These are phyloP conservation scores for Congeria kusceri DNA, from an alignment of 2,888 invertebrate genomes.

Conservation along the genomic window DNA sequence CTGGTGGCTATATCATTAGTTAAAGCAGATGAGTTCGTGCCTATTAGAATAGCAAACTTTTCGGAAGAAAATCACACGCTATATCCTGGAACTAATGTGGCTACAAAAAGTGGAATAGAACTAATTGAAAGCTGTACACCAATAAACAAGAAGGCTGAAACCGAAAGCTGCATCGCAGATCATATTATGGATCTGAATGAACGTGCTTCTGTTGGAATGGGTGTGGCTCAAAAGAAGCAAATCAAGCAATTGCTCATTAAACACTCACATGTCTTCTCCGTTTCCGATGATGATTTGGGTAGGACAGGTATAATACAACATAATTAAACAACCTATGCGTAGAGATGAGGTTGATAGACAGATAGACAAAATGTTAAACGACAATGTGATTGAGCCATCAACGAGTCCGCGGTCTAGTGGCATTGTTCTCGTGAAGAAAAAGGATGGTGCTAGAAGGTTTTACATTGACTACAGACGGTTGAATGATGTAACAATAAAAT, in stretches of 20 bases:
- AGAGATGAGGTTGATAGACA: conserved; percentile 40
- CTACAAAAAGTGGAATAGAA: conserved; percentile 11
- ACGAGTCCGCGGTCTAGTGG: conserved; percentile 41
- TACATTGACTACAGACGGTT: conserved; percentile 43
- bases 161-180: no score
- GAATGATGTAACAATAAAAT: conserved; percentile 35
- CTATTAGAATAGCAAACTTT: conserved; percentile 54
- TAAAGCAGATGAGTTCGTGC: conserved; percentile 24
- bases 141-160: neutral
- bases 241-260: conserved; percentile 4
- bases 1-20: conserved; percentile 52
- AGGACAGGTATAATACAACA: conserved; percentile 26
- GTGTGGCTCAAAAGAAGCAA: neutral
- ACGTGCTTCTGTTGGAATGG: no score
- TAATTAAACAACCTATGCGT: conserved; percentile 35
- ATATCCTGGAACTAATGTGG: conserved; percentile 43
- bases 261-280: conserved; percentile 12
- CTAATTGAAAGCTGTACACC: neutral
- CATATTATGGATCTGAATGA: no score
- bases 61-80: conserved; percentile 36
- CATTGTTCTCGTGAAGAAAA: conserved; percentile 52
- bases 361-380: conserved; percentile 38
- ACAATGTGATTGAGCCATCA: conserved; percentile 28
- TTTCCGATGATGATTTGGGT: conserved; percentile 19
- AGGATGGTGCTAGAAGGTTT: conserved; percentile 49